These are phyloP conservation scores for Halictus rubicundus DNA, from an alignment of 1,140 invertebrate species.

Conservation along the genomic window DNA sequence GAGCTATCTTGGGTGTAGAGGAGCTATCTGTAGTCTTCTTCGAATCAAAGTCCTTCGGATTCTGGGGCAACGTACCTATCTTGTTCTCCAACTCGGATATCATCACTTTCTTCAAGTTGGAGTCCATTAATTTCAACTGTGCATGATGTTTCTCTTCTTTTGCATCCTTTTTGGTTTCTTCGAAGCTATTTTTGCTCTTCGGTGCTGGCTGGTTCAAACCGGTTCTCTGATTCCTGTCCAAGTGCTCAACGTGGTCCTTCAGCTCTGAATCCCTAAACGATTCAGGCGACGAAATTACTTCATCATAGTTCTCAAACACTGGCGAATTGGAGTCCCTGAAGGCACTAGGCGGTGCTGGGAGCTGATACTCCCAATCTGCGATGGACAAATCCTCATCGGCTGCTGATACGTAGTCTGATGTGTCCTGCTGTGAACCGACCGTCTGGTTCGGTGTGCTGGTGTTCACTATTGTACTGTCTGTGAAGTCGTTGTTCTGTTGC, in stretches of 20 bases:
- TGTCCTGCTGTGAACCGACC: slow-evolving; percentile 68
- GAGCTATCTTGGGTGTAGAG: slow-evolving; percentile 66
- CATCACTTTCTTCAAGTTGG: slow-evolving; percentile 60
- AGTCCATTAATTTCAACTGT: slow-evolving; percentile 33
- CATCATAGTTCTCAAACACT: slow-evolving; percentile 69
- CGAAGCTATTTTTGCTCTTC: slow-evolving; percentile 3
- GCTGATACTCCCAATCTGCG: slow-evolving; percentile 83
- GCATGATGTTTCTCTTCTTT: neutral
- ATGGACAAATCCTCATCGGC: slow-evolving; percentile 71
- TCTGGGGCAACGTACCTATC: slow-evolving; percentile 54
- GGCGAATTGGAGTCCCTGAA: slow-evolving; percentile 81
- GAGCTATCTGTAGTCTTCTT: slow-evolving; percentile 7
- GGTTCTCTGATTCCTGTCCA: neutral
- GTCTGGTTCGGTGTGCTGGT: slow-evolving; percentile 54
- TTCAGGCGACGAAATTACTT: slow-evolving; percentile 60
- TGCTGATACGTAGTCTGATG: slow-evolving; percentile 75
- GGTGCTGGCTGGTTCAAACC: neutral
- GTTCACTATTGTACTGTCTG: neutral
- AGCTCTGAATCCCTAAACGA: slow-evolving; percentile 41
- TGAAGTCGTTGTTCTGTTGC: neutral
- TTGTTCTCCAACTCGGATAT: slow-evolving; percentile 71
- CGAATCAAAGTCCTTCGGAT: slow-evolving; percentile 32
- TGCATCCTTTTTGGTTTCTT: neutral
- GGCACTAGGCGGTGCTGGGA: slow-evolving; percentile 84
- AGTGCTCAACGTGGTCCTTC: neutral